phyloP scores from a whole-genome alignment of 2,113 vertebrate species.

The Budorcas taxicolor region DNA sequence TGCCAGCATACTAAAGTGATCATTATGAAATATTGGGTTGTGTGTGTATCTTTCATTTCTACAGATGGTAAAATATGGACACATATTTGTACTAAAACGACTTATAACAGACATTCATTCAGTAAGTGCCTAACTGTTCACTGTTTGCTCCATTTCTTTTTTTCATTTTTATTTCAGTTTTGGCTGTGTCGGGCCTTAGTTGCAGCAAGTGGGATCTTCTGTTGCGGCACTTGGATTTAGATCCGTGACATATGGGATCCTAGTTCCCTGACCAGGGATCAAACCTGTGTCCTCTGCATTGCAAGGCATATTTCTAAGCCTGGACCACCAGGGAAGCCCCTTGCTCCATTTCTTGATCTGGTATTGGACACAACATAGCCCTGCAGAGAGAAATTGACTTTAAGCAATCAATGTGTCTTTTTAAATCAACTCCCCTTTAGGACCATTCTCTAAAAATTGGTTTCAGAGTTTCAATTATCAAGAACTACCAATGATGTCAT shows the following conservation, averaged over 20 bases:
- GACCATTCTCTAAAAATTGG: neutral
- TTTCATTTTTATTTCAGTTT: neutral
- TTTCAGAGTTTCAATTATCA: neutral
- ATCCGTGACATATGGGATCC: neutral
- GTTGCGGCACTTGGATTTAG: neutral
- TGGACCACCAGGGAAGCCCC: neutral
- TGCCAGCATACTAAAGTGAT: conserved; percentile 59
- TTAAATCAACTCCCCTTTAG: neutral
- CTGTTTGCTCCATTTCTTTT: neutral
- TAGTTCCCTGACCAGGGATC: neutral
- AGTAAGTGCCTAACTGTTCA: neutral
- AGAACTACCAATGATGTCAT: neutral
- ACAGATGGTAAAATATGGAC: conserved; percentile 63
- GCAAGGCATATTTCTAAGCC: neutral
- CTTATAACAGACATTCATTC: neutral
- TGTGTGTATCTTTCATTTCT: conserved; percentile 25
- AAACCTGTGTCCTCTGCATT: neutral
- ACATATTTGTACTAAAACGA: conserved; percentile 47
- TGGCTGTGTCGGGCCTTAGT: neutral
- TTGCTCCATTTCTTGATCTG: neutral
- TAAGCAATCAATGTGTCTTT: neutral
- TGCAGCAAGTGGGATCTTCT: neutral
- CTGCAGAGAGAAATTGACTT: neutral
- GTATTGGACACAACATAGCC: neutral
- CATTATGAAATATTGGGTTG: conserved; percentile 26